Percentiles rank a stretch among this genome's conserved stretches.
These are phyloP conservation scores for Formica aserva DNA, from an alignment of 2,888 invertebrate genomes.

Conservation along the genomic window DNA sequence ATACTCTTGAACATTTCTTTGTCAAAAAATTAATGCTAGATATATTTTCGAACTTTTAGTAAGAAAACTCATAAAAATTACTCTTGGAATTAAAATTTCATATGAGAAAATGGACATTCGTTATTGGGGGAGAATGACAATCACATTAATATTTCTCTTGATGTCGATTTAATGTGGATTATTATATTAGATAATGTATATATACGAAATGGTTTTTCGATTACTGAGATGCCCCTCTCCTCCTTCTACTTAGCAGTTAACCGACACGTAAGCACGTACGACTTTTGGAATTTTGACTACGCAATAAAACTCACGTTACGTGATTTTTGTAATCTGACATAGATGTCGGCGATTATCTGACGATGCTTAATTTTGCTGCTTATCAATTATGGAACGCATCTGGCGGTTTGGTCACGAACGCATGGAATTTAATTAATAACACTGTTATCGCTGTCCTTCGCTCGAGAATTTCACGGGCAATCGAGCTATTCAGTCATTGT, in stretches of 20 bases:
- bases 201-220: neutral
- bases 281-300: constrained; percentile 18
- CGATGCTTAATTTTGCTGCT: constrained; percentile 58
- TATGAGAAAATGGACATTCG: constrained; percentile 2
- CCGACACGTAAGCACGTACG: neutral
- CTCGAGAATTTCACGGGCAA: constrained; percentile 54
- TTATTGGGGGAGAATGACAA: neutral
- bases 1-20: neutral
- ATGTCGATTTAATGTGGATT: neutral
- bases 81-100: constrained; percentile 4
- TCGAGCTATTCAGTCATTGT: constrained; percentile 30
- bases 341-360: constrained; percentile 6
- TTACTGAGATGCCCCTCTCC: neutral
- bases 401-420: constrained; percentile 53
- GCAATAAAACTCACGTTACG: constrained; percentile 1
- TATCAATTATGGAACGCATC: constrained; percentile 48
- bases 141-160: neutral
- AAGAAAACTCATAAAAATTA: neutral
- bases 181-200: neutral
- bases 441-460: constrained; percentile 60
- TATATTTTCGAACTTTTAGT: neutral
- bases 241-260: neutral
- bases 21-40: neutral
- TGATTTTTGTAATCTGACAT: neutral
- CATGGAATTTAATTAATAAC: constrained; percentile 65